Conservation (phyloP, 23 tunicate species). For the Styela plicata region DNA sequence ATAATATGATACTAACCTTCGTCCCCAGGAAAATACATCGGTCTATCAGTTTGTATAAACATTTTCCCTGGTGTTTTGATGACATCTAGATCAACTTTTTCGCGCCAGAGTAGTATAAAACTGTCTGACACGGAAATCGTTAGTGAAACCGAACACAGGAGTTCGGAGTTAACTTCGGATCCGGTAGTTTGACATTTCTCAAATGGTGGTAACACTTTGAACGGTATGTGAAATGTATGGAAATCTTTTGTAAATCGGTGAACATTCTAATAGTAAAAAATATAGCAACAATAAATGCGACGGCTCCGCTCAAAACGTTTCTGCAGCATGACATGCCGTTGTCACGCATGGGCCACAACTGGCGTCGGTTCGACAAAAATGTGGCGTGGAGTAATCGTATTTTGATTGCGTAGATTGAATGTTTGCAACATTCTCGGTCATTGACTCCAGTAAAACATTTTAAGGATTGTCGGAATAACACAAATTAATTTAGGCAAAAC, state of each 20-base stretch:
- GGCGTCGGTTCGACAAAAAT: too few species aligned
- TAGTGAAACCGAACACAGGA: background rate
- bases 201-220: slow-evolving; percentile 8
- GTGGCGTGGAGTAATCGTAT: too few species aligned
- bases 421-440: too few species aligned
- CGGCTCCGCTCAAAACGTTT: too few species aligned
- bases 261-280: background rate
- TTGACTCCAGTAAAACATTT: too few species aligned
- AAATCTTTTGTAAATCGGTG: background rate
- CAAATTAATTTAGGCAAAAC: too few species aligned
- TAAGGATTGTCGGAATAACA: too few species aligned
- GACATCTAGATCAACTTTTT: background rate
- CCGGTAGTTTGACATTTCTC: background rate
- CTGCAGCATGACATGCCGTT: too few species aligned
- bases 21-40: slow-evolving; percentile 61
- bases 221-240: background rate
- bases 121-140: background rate
- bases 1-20: slow-evolving; percentile 39
- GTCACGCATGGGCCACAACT: too few species aligned
- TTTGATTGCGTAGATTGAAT: too few species aligned
- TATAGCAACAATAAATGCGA: background rate
- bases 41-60: slow-evolving; percentile 81
- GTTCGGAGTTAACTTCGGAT: background rate
- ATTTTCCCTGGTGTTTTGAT: slow-evolving; percentile 46
- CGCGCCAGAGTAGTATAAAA: background rate